Evolutionary conservation across 2,797 vertebrate species (phyloP).

Genomic region (Pelobates cultripes): DNA sequence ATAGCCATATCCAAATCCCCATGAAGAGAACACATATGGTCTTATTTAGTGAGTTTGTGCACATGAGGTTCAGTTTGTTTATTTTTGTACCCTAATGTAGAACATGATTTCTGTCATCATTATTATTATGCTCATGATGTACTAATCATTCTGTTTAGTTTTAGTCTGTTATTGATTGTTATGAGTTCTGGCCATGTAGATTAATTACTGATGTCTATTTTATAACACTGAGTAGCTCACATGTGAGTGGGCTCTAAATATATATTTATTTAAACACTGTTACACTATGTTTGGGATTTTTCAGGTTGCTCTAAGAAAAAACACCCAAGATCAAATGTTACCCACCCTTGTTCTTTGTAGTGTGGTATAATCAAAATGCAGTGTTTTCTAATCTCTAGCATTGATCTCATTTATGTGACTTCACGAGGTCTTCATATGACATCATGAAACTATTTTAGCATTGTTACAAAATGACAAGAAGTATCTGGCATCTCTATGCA

Average conservation of each 20-base stretch:
- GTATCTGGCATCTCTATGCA: too few species aligned
- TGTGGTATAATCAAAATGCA: too few species aligned
- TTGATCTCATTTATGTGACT: too few species aligned
- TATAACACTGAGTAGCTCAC: neutral
- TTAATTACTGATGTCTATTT: neutral
- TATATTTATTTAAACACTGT: too few species aligned
- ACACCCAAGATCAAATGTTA: too few species aligned
- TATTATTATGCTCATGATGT: constrained; percentile 1
- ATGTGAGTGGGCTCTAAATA: neutral
- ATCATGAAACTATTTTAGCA: too few species aligned
- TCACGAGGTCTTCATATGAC: too few species aligned
- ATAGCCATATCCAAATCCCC: neutral
- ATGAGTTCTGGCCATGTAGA: neutral
- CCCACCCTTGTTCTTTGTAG: too few species aligned
- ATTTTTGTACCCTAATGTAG: neutral
- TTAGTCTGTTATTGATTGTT: constrained; percentile 6
- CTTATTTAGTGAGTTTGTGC: constrained; percentile 1
- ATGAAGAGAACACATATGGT: neutral
- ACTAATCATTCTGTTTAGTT: constrained; percentile 1
- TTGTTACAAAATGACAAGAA: too few species aligned
- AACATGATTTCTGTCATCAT: constrained; percentile 10
- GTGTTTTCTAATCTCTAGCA: too few species aligned
- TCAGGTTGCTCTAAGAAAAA: too few species aligned
- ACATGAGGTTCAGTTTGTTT: neutral
- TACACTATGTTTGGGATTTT: too few species aligned